phyloP scores from a whole-genome alignment of 2,797 vertebrate genomes.

The Percopsis omiscomaycus region DNA sequence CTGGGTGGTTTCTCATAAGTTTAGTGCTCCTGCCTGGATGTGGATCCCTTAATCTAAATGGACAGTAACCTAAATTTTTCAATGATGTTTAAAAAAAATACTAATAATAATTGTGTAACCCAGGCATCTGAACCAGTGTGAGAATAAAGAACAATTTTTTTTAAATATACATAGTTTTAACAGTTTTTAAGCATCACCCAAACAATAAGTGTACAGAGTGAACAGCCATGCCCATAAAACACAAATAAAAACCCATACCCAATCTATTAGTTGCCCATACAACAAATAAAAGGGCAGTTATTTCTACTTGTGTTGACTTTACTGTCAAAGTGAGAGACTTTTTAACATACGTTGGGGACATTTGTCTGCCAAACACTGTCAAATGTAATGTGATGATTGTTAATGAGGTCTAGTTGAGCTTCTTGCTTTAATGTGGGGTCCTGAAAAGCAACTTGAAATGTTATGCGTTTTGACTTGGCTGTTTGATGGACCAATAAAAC shows the following conservation, averaged over 20 bases:
- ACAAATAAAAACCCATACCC: neutral
- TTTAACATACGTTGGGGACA: no score
- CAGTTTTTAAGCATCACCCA: no score
- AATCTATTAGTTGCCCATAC: no score
- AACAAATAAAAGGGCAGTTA: neutral
- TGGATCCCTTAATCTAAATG: slow-evolving; percentile 20
- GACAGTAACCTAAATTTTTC: slow-evolving; percentile 20
- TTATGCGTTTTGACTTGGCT: no score
- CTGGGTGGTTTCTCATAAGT: slow-evolving; percentile 20
- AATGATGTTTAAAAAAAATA: slow-evolving; percentile 1
- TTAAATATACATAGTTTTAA: no score
- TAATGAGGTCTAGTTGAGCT: no score
- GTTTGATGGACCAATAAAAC: neutral
- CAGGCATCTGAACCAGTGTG: neutral
- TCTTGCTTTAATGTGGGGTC: no score
- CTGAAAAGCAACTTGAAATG: no score
- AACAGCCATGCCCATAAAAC: neutral
- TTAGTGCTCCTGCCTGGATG: slow-evolving; percentile 9
- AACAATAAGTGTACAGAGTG: no score
- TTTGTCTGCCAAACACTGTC: no score
- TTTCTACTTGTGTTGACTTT: neutral
- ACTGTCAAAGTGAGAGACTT: neutral
- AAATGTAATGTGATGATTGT: no score
- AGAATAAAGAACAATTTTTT: no score
- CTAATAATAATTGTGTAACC: neutral